These are phyloP conservation scores for Trachelipus rathkii DNA, from an alignment of 1,140 invertebrate species.

Conservation along the genomic window DNA sequence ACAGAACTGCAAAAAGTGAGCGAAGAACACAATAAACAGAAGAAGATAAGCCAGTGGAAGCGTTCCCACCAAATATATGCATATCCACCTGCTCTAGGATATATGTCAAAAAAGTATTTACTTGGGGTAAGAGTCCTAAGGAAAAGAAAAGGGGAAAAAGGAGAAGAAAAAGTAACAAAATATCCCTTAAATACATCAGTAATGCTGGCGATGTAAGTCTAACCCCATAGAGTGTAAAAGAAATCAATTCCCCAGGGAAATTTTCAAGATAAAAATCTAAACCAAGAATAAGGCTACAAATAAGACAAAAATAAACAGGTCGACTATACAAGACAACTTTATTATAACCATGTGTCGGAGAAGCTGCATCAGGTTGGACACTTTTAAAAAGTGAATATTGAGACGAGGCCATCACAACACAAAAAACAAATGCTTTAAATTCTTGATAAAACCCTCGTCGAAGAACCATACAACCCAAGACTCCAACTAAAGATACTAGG, in stretches of 20 bases:
- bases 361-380: slow-evolving; percentile 97
- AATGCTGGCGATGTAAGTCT: slow-evolving; percentile 64
- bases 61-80: slow-evolving; percentile 95
- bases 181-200: slow-evolving; percentile 65
- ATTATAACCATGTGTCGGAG: slow-evolving; percentile 97
- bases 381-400: slow-evolving; percentile 97
- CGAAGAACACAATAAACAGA: slow-evolving; percentile 78
- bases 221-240: slow-evolving; percentile 66
- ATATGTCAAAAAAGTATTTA: slow-evolving; percentile 95
- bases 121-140: slow-evolving; percentile 89
- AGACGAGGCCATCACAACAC: slow-evolving; percentile 92
- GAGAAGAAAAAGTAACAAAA: slow-evolving; percentile 73
- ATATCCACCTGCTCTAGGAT: slow-evolving; percentile 93
- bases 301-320: slow-evolving; percentile 92
- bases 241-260: slow-evolving; percentile 48
- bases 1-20: slow-evolving; percentile 70
- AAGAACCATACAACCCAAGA: slow-evolving; percentile 77
- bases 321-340: slow-evolving; percentile 86
- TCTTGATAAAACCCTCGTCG: slow-evolving; percentile 84
- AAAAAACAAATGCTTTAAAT: slow-evolving; percentile 88
- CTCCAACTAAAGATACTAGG: slow-evolving; percentile 78
- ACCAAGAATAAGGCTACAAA: slow-evolving; percentile 67
- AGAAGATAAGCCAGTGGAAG: slow-evolving; percentile 79
- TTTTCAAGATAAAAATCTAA: slow-evolving; percentile 54
- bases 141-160: slow-evolving; percentile 91